Conservation (phyloP, 2,888 invertebrate species). For the Eristalis tenax region DNA sequence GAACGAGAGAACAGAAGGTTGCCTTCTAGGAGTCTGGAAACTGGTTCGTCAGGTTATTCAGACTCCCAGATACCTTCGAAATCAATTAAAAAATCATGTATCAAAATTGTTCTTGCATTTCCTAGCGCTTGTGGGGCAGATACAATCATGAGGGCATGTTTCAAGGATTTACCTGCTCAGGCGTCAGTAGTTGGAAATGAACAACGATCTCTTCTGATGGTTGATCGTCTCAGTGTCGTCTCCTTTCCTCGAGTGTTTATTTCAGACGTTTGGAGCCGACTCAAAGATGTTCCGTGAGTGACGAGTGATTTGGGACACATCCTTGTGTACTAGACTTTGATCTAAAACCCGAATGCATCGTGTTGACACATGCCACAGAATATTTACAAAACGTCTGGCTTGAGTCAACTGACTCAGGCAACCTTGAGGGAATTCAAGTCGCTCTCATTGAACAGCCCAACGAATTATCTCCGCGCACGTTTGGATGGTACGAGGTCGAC, state of each 20-base stretch:
- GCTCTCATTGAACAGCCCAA: too few species aligned
- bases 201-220: background rate
- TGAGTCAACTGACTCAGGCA: too few species aligned
- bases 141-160: background rate
- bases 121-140: background rate
- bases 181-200: background rate
- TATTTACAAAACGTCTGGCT: too few species aligned
- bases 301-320: too few species aligned
- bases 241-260: background rate
- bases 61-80: background rate
- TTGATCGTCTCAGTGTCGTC: background rate
- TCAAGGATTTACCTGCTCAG: background rate
- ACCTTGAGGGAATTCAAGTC: too few species aligned
- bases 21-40: background rate
- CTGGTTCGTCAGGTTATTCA: conserved; percentile 1
- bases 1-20: background rate
- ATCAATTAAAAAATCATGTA: background rate
- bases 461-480: too few species aligned
- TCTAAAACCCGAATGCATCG: too few species aligned
- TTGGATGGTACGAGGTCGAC: too few species aligned
- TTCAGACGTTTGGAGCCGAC: background rate
- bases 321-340: too few species aligned
- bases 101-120: background rate
- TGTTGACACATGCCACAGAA: too few species aligned
- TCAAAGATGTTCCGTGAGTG: too few species aligned